Percentiles rank a stretch among this genome's conserved stretches.
phyloP scores from a whole-genome alignment of 1,140 invertebrate genomes.

The Melanaphis sacchari region DNA sequence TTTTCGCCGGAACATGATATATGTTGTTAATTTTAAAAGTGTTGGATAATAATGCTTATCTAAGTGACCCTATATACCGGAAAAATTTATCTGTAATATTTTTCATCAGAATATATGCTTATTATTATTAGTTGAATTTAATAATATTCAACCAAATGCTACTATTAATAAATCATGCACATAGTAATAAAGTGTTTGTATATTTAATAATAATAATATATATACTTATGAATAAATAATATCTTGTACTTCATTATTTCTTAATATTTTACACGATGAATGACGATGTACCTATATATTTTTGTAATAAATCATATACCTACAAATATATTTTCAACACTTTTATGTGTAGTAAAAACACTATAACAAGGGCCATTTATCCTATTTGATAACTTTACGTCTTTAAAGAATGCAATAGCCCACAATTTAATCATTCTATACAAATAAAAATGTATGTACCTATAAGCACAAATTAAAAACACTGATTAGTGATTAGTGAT shows the following conservation, averaged over 20 bases:
- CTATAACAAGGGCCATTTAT: not conserved
- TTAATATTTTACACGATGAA: not conserved
- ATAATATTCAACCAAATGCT: not conserved
- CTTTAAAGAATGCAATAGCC: not conserved
- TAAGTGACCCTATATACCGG: not conserved
- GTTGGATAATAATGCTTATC: not conserved
- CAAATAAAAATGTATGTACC: too few relatives aligned
- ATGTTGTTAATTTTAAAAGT: not conserved
- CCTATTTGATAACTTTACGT: not conserved
- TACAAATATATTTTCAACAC: not conserved
- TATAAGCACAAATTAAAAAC: not conserved
- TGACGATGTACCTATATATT: too few relatives aligned
- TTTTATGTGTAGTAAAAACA: not conserved
- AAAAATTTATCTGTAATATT: not conserved
- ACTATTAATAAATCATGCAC: not conserved
- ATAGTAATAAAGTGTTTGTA: not conserved
- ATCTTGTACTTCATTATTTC: not conserved
- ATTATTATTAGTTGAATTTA: not conserved
- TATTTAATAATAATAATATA: not conserved
- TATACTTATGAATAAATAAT: not conserved
- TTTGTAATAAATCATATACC: not conserved
- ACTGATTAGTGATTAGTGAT: too few relatives aligned
- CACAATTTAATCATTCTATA: too few relatives aligned
- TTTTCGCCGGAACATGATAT: not conserved
- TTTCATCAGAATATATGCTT: not conserved